Conservation (phyloP, 2,113 vertebrate species). For the Stigmatopora argus region DNA sequence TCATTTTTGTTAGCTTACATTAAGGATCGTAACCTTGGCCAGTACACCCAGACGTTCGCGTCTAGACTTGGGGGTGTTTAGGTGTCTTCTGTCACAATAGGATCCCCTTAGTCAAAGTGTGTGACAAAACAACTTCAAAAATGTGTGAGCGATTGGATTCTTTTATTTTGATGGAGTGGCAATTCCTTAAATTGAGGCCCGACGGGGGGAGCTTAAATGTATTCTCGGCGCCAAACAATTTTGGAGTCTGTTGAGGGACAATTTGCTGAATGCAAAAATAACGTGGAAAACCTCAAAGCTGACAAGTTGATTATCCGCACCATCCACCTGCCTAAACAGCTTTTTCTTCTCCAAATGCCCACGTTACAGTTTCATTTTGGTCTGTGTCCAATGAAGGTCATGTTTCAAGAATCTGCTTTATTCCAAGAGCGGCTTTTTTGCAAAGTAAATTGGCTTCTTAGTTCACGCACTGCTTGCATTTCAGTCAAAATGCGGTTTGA, state of each 20-base stretch:
- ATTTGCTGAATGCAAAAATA: constrained; percentile 68
- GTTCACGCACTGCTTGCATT: constrained; percentile 21
- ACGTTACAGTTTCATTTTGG: constrained; percentile 48
- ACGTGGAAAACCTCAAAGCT: constrained; percentile 51
- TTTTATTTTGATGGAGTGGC: constrained; percentile 68
- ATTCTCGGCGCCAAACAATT: constrained; percentile 52
- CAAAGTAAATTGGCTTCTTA: constrained; percentile 25
- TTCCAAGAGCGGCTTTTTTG: constrained; percentile 18
- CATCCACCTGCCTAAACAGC: constrained; percentile 55
- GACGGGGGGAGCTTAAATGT: constrained; percentile 59
- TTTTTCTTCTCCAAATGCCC: constrained; percentile 46
- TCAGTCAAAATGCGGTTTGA: constrained; percentile 40
- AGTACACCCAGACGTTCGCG: too few relatives aligned
- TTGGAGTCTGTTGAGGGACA: constrained; percentile 46
- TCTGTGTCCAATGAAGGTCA: constrained; percentile 49
- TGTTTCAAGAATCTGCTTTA: constrained; percentile 38
- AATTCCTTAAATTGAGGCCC: constrained; percentile 54
- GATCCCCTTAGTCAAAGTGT: constrained; percentile 45
- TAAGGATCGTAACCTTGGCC: too few relatives aligned
- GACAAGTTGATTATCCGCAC: constrained; percentile 68
- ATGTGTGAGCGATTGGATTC: constrained; percentile 43
- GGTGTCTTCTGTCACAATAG: constrained; percentile 28
- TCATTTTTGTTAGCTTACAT: too few relatives aligned
- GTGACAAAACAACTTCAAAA: not conserved
- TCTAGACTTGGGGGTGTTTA: not conserved